These are phyloP conservation scores for Psittacara wagleri DNA, from an alignment of 2,113 vertebrate genomes.

Conservation along the genomic window DNA sequence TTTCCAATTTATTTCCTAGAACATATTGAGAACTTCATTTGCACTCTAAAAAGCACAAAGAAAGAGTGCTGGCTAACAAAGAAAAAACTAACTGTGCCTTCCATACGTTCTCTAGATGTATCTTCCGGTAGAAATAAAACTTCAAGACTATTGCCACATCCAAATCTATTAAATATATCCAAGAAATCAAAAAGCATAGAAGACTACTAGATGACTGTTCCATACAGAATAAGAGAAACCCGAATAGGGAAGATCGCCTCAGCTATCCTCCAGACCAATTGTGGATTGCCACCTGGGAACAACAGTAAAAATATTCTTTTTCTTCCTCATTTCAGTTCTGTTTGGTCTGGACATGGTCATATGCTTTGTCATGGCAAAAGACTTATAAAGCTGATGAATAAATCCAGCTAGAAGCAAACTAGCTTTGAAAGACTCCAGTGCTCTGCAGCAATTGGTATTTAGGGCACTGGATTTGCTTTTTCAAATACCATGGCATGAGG, in stretches of 20 bases:
- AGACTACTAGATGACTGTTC: neutral
- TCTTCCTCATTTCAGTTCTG: neutral
- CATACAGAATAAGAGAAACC: neutral
- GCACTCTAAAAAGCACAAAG: neutral
- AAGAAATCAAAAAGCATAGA: neutral
- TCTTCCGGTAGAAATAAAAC: neutral
- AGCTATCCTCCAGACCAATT: neutral
- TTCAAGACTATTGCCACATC: neutral
- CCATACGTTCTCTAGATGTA: neutral
- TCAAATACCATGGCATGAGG: neutral
- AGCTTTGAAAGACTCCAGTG: neutral
- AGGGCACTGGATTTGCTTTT: constrained; percentile 9
- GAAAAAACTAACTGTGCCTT: neutral
- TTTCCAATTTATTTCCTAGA: neutral
- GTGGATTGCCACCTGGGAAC: neutral
- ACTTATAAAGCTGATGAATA: constrained; percentile 23
- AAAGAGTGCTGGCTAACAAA: neutral
- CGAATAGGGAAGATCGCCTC: neutral
- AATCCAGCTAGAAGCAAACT: neutral
- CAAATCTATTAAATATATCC: neutral
- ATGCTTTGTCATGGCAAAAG: neutral
- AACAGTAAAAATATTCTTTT: neutral
- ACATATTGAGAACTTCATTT: neutral
- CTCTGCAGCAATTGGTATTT: neutral
- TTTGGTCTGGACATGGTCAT: neutral